These are phyloP conservation scores for Caenorhabditis imperialis DNA, from an alignment of 2,888 invertebrate species.

Conservation along the genomic window DNA sequence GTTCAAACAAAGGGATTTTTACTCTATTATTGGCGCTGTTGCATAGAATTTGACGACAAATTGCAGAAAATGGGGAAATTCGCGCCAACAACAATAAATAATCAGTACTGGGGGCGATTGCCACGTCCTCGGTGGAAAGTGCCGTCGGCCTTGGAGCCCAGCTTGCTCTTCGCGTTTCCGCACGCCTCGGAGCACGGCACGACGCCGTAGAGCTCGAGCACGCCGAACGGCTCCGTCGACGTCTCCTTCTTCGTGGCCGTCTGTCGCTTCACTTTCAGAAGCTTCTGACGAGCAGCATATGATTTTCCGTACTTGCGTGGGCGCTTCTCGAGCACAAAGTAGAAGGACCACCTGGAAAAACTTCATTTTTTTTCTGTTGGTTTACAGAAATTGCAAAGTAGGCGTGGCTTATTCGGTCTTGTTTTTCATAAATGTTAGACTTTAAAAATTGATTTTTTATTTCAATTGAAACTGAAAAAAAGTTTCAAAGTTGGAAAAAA, in stretches of 20 bases:
- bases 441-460: too few species aligned
- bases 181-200: conserved; percentile 45
- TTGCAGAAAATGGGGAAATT: not conserved
- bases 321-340: conserved; percentile 64
- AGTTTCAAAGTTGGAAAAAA: too few species aligned
- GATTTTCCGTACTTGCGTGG: conserved; percentile 53
- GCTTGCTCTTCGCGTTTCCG: not conserved
- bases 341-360: conserved; percentile 62
- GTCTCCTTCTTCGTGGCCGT: conserved; percentile 23
- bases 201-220: conserved; percentile 36
- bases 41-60: not conserved
- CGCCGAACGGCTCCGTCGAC: conserved; percentile 31
- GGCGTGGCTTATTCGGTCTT: too few species aligned
- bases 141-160: conserved; percentile 48
- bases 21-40: not conserved
- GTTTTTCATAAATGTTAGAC: too few species aligned
- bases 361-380: not conserved
- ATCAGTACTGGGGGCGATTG: conserved; percentile 32
- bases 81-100: too few species aligned
- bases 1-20: conserved; percentile 24
- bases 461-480: too few species aligned
- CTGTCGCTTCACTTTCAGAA: conserved; percentile 23
- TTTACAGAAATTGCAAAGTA: not conserved
- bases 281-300: conserved; percentile 16
- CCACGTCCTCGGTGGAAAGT: conserved; percentile 43